Conservation (phyloP, 2,797 vertebrate species). For the Anniella stebbinsi region DNA sequence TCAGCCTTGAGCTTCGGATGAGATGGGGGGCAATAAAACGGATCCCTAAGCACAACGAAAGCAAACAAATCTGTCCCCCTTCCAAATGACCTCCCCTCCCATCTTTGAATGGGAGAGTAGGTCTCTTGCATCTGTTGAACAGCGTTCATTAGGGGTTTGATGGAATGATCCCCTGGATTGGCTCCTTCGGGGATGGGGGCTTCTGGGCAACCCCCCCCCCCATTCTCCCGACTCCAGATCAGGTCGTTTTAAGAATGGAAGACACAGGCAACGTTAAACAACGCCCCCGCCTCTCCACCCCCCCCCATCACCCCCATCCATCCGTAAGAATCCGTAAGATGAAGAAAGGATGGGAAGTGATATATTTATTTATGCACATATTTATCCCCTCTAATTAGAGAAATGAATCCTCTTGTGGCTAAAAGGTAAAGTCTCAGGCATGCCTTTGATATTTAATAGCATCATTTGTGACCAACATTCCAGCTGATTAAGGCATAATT, state of each 20-base stretch:
- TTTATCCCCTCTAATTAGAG: constrained; percentile 82
- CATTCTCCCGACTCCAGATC: background rate
- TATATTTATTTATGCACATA: constrained; percentile 83
- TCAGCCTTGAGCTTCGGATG: constrained; percentile 54
- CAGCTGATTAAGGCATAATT: constrained; percentile 82
- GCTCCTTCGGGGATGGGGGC: too few species aligned
- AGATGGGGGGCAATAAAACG: background rate
- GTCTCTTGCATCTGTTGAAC: too few species aligned
- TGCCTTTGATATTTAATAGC: constrained; percentile 82
- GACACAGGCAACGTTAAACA: background rate
- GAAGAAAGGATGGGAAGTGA: constrained; percentile 57
- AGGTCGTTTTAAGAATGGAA: constrained; percentile 8
- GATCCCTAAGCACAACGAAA: background rate
- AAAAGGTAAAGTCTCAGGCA: constrained; percentile 81
- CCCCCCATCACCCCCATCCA: constrained; percentile 44
- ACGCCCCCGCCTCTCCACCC: constrained; percentile 41
- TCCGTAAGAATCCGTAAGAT: constrained; percentile 53
- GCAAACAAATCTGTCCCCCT: background rate
- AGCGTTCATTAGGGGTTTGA: too few species aligned
- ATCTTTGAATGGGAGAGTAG: too few species aligned
- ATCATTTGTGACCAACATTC: constrained; percentile 81
- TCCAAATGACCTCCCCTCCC: background rate
- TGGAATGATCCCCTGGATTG: background rate
- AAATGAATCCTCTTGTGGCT: constrained; percentile 85
- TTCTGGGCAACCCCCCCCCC: background rate